phyloP scores from a whole-genome alignment of 2,797 vertebrate genomes.

The Botia almorhae region DNA sequence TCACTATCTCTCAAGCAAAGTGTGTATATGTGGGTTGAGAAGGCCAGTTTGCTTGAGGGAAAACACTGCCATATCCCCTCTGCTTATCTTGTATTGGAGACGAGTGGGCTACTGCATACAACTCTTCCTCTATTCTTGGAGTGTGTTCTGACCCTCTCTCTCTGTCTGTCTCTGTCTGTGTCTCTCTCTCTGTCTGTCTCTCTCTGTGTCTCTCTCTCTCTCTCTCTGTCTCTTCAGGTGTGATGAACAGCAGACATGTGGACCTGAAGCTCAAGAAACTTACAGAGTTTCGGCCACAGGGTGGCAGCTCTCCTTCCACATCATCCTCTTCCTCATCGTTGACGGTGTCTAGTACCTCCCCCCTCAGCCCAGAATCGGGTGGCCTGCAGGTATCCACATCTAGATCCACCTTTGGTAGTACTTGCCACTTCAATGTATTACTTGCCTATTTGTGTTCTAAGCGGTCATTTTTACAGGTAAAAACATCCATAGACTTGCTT shows the following conservation, averaged over 20 bases:
- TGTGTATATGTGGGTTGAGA: constrained; percentile 27
- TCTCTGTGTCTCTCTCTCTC: not conserved
- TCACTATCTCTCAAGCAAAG: constrained; percentile 2
- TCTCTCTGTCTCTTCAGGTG: constrained; percentile 71
- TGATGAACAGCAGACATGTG: constrained; percentile 87
- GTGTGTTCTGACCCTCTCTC: not conserved
- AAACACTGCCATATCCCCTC: constrained; percentile 40
- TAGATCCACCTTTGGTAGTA: not conserved
- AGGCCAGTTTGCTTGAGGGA: constrained; percentile 38
- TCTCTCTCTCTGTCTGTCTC: not conserved
- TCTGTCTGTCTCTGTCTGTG: not conserved
- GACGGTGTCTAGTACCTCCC: constrained; percentile 68
- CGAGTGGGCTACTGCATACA: constrained; percentile 59
- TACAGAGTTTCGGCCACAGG: constrained; percentile 85
- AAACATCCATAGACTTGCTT: not conserved
- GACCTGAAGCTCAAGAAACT: constrained; percentile 93
- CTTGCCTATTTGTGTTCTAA: not conserved
- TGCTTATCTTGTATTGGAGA: constrained; percentile 46
- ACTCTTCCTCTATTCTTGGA: constrained; percentile 54
- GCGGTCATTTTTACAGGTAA: not conserved
- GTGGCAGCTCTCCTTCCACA: constrained; percentile 82
- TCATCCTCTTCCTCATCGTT: constrained; percentile 77
- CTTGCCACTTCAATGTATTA: not conserved
- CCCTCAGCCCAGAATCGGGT: constrained; percentile 75
- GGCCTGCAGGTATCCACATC: constrained; percentile 78